Percentiles rank a stretch among this genome's conserved stretches.
Conservation (phyloP, 2,888 invertebrate genomes). For the Dusona sp. region DNA sequence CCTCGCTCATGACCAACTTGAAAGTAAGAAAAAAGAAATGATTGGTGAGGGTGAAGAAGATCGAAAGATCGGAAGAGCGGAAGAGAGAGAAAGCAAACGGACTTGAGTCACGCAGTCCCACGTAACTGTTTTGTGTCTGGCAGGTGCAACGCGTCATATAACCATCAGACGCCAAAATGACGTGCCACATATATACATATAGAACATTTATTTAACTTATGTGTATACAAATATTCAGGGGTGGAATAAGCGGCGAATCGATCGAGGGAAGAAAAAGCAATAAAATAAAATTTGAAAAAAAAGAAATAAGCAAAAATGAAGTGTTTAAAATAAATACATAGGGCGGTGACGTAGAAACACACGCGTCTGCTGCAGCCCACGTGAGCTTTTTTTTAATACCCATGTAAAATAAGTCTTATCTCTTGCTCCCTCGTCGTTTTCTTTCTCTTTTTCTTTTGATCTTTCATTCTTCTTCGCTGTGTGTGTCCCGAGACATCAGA, state of each 20-base stretch:
- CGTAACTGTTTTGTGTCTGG: constrained; percentile 72
- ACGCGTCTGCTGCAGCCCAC: constrained; percentile 52
- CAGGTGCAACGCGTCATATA: constrained; percentile 75
- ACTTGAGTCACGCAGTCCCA: constrained; percentile 69
- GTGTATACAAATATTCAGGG: background rate
- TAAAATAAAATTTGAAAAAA: constrained; percentile 26
- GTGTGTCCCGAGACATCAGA: constrained; percentile 58
- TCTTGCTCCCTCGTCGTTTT: constrained; percentile 59
- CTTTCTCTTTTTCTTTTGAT: constrained; percentile 1
- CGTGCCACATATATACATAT: constrained; percentile 57
- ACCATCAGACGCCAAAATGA: constrained; percentile 67
- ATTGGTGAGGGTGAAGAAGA: constrained; percentile 59
- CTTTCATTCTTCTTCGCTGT: constrained; percentile 44
- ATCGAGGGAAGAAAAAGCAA: constrained; percentile 63
- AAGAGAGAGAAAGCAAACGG: constrained; percentile 48
- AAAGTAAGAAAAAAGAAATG: constrained; percentile 47
- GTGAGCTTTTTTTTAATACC: constrained; percentile 55
- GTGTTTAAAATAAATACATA: constrained; percentile 21
- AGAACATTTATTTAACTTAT: too few relatives aligned
- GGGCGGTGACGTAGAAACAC: constrained; percentile 54
- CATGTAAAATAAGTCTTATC: constrained; percentile 30
- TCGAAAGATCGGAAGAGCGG: constrained; percentile 43
- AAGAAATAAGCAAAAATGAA: constrained; percentile 18
- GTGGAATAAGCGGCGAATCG: constrained; percentile 48
- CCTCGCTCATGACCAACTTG: constrained; percentile 22